A percentile compares a stretch with the other conserved stretches of the same genome.
Conservation (phyloP, 2,797 vertebrate genomes). For the Peromyscus melanophrys region DNA sequence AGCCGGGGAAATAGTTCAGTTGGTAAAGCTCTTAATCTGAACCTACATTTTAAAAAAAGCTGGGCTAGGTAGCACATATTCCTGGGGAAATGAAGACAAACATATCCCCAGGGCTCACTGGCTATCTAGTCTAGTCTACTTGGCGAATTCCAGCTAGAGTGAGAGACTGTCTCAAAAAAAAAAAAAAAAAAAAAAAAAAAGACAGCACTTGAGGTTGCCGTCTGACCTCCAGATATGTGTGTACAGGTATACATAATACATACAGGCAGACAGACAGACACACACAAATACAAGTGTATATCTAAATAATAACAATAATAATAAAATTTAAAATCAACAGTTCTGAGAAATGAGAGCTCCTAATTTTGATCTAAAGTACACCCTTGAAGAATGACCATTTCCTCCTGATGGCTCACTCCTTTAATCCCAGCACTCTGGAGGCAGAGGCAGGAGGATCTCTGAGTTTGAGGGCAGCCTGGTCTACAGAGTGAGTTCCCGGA, state of each 20-base stretch:
- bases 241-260: background rate
- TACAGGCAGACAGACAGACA: background rate
- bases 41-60: background rate
- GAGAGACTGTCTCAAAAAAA: background rate
- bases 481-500: too few relatives aligned
- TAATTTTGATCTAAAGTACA: constrained; percentile 67
- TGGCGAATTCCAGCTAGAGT: background rate
- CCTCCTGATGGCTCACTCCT: background rate
- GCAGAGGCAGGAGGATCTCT: too few relatives aligned
- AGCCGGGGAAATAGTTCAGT: background rate
- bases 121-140: background rate
- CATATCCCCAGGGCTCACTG: background rate
- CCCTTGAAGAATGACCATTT: background rate
- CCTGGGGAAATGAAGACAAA: background rate
- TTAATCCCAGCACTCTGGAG: too few relatives aligned
- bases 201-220: background rate
- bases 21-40: background rate
- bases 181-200: background rate
- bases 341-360: constrained; percentile 47
- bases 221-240: background rate
- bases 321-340: background rate
- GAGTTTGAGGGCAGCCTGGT: too few relatives aligned
- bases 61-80: background rate
- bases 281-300: background rate
- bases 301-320: background rate